Base-by-base conservation (phyloP, 2,888 invertebrate genomes). In the Scaeva pyrastri region DNA sequence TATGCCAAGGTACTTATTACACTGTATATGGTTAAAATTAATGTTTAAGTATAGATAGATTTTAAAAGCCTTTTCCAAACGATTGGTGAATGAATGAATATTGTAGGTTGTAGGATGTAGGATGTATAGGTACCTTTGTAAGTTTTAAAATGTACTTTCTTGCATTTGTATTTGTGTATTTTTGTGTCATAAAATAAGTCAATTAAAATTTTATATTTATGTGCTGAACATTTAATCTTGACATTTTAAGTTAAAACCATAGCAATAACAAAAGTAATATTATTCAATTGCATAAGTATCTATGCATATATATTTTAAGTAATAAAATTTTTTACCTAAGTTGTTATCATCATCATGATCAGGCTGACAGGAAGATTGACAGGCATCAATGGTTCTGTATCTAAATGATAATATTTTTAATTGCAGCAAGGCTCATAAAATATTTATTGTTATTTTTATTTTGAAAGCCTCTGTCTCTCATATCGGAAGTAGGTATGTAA, bases 181-280 rank as follows among this genome's bases (percentile, higher is more conserved):
- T 31, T n/a, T 45, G 1, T 7, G 31, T 48, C 48, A 66, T 66
- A 36, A 66, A 66, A 48, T 66, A 36, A 66, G 66, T 48, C 66
- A 66, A 66, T 66, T 66, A 66, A 66, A 66, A 66, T 66, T 66
- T 66, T 48, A 66, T 66, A 43, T 66, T 66, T 66, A 66, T 43
- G 43, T 66, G 36, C 3, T 48, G 48, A 48, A 48, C 19, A 48
- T 66, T 66, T 16, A 19, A 48, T 16, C 12, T 66, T 48, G 0
- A 64, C n/a, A 48, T 19, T 60, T 66, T 19, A 31, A 31, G 48
- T 8, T 36, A 14, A 66, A 48, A 26, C 14, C 36, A 31, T 16
- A 19, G 31, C 48, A 66, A 21, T 48, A 31, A 66, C 10, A 43
- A 31, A 36, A 14, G 66, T 16, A 31, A 64, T 64, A 31, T 23